phyloP scores from a whole-genome alignment of 2,797 vertebrate species.

The Helostoma temminkii region DNA sequence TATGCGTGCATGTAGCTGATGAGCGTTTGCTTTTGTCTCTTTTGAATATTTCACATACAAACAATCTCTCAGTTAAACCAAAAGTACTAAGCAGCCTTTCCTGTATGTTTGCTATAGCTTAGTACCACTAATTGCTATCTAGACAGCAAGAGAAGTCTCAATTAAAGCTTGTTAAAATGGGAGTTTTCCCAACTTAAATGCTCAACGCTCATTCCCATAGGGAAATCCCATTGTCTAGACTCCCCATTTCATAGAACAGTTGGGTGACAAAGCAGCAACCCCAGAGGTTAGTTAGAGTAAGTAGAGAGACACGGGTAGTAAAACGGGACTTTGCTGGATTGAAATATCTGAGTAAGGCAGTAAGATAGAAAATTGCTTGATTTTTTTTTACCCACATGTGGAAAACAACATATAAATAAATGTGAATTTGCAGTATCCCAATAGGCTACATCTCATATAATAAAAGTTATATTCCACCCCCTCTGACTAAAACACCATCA shows the following conservation, averaged over 20 bases:
- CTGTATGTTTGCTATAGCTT: constrained; percentile 1
- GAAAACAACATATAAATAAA: too few species aligned
- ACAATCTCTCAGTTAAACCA: neutral
- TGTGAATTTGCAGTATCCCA: too few species aligned
- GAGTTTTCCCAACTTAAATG: neutral
- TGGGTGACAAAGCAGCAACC: constrained; percentile 14
- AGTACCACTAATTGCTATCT: neutral
- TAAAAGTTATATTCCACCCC: neutral
- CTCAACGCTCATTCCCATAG: constrained; percentile 9
- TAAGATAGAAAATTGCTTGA: neutral
- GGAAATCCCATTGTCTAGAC: constrained; percentile 24
- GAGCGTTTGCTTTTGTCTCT: neutral
- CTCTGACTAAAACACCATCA: neutral
- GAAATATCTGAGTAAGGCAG: neutral
- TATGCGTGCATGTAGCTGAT: neutral
- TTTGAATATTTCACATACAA: constrained; percentile 28
- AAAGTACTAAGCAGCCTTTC: neutral
- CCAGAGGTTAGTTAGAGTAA: constrained; percentile 1
- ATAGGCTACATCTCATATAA: too few species aligned
- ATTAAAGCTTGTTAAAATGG: neutral
- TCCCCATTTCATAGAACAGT: constrained; percentile 11
- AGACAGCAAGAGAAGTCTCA: neutral
- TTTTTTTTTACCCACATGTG: too few species aligned
- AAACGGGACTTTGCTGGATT: constrained; percentile 7
- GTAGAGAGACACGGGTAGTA: neutral